Conservation (phyloP, 2,888 invertebrate genomes). For the Auanema sp. region DNA sequence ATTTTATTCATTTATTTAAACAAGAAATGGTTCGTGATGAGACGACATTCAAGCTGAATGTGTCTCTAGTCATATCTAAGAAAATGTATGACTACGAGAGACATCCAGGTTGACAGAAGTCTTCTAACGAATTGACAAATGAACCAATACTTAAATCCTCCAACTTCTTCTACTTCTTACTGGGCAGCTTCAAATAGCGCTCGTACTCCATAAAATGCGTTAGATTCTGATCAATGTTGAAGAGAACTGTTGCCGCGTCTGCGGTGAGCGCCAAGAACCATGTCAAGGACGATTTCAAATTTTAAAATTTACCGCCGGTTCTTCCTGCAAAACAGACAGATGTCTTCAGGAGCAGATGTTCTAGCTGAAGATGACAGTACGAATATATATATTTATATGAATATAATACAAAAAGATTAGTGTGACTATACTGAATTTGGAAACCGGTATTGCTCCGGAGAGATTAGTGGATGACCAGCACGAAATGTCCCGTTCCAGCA, state of each 20-base stretch:
- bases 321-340: constrained; percentile 6
- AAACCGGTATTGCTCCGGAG: too few relatives aligned
- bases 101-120: constrained; percentile 21
- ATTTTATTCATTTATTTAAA: neutral
- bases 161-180: neutral
- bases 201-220: too few relatives aligned
- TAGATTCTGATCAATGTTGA: constrained; percentile 18
- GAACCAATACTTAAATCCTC: neutral
- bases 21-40: neutral
- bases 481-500: too few relatives aligned
- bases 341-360: constrained; percentile 11
- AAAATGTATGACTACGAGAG: constrained; percentile 31
- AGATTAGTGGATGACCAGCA: too few relatives aligned
- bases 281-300: constrained; percentile 18
- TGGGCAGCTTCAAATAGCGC: neutral
- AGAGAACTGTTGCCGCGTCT: constrained; percentile 15
- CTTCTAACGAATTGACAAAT: neutral
- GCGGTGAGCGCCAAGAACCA: constrained; percentile 4
- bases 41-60: constrained; percentile 38
- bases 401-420: neutral
- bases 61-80: constrained; percentile 42
- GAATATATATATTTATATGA: constrained; percentile 2
- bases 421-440: too few relatives aligned
- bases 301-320: constrained; percentile 11
- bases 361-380: neutral